Evolutionary conservation across 2,113 vertebrate species (phyloP), one percentile per base, ranked within the genome.

Genomic region (Sclerurus mexicanus): DNA sequence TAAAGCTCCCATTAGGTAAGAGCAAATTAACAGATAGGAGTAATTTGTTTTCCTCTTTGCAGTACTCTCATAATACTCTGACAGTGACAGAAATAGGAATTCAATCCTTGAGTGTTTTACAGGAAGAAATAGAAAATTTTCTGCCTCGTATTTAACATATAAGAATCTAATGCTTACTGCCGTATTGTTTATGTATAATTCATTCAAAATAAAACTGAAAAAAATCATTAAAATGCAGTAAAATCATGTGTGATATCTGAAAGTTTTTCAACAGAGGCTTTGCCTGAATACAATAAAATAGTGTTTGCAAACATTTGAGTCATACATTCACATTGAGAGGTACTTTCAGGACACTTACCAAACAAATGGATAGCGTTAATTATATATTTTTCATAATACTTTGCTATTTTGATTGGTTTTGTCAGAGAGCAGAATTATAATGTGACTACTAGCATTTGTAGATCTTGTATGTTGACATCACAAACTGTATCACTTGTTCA

Each of bases 1-100:
- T 99, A 84, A 99, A 99, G 97, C 99, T 99, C 95, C 99, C 99
- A 53, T 96, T 99, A 96, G 99, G 99, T 99, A 98, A 98, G 98
- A 94, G 42, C 75, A 69, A 95, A 95, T 91, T 68, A 91, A 83
- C 1, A 10, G 62, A 73, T 30, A 39, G 42, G 10, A 42, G 33
- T 86, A 84, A 71, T 91, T 86, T 87, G 53, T 75, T 95, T 93
- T 83, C 68, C 62, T 87, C 37, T 69, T 71, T 44, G 33, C 27
- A 28, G 24, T 60, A 56, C 87, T 91, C 64, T 93, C 12, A 27
- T 64, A 39, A 76, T 40, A 68, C 69, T 7, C 25, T 81, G 49
- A 60, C 25, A 87, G 28, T 76, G 50, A 47, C 39, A 84, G 75
- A 90, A 84, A 53, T 55, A 93, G 28, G 21, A 80, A 68, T 91